These are phyloP conservation scores for Plebejus melissa DNA, from an alignment of 2,888 invertebrate species.

Conservation along the genomic window DNA sequence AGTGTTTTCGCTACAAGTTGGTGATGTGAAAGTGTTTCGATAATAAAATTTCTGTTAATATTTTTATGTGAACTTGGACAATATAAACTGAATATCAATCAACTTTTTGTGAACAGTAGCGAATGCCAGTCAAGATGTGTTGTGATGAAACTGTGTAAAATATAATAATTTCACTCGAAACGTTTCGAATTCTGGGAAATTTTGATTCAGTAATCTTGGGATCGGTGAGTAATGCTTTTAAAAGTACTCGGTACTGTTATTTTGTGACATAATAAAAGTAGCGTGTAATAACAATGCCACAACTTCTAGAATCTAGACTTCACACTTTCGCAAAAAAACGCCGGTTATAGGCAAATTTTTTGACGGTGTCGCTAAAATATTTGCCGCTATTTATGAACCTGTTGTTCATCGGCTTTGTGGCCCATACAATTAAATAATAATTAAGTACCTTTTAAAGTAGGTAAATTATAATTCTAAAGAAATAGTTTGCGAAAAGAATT, in stretches of 20 bases:
- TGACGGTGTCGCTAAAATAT: background rate
- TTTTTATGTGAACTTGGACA: slow-evolving; percentile 18
- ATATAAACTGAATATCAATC: background rate
- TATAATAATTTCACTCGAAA: slow-evolving; percentile 46
- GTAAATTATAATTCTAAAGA: too few relatives aligned
- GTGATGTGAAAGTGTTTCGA: slow-evolving; percentile 26
- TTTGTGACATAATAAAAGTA: background rate
- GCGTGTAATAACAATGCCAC: background rate
- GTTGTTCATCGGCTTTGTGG: background rate
- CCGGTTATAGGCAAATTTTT: background rate
- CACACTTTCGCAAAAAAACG: background rate
- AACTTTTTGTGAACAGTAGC: background rate
- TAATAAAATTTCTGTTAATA: slow-evolving; percentile 25
- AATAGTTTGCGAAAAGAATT: too few relatives aligned
- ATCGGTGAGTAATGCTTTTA: slow-evolving; percentile 61
- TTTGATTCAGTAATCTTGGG: slow-evolving; percentile 63
- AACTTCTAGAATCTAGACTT: background rate
- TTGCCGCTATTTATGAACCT: background rate
- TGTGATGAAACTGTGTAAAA: slow-evolving; percentile 52
- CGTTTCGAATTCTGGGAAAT: slow-evolving; percentile 65
- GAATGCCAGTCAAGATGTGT: slow-evolving; percentile 42
- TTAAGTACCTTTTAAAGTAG: background rate
- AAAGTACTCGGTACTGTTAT: background rate
- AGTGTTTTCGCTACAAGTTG: slow-evolving; percentile 28
- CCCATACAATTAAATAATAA: background rate